A percentile compares a stretch with the other conserved stretches of the same genome.
Evolutionary conservation across 2,797 vertebrate genomes (phyloP).

Genomic region (Crax fasciolata): DNA sequence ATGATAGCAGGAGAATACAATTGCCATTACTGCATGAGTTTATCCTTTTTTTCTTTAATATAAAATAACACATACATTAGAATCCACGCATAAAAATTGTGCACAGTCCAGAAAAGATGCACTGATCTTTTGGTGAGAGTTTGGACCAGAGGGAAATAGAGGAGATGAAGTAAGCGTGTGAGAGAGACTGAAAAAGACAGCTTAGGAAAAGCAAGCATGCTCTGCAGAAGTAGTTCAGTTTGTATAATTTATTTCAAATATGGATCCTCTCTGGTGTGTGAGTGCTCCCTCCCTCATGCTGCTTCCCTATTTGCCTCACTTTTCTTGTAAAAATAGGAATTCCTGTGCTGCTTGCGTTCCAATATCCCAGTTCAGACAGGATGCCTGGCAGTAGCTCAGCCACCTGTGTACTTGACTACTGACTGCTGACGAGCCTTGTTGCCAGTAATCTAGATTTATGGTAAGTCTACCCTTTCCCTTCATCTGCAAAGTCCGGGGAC

Average conservation of each 20-base stretch:
- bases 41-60: not conserved
- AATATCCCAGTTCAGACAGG: constrained; percentile 14
- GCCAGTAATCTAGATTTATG: constrained; percentile 80
- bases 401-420: constrained; percentile 47
- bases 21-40: not conserved
- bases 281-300: not conserved
- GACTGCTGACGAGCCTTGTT: constrained; percentile 32
- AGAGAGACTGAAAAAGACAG: not conserved
- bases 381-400: not conserved
- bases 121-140: not conserved
- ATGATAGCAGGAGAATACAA: not conserved
- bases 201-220: not conserved
- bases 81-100: not conserved
- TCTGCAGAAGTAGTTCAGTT: constrained; percentile 57
- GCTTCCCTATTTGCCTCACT: not conserved
- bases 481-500: constrained; percentile 91
- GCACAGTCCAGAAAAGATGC: not conserved
- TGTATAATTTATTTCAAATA: constrained; percentile 49
- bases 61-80: not conserved
- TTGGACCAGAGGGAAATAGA: not conserved
- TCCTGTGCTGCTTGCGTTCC: not conserved
- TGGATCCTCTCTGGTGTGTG: constrained; percentile 24
- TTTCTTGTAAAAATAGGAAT: constrained; percentile 47
- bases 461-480: constrained; percentile 84
- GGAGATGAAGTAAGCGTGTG: not conserved